Conservation (phyloP, 2,888 invertebrate genomes). For the Microdon myrmicae region DNA sequence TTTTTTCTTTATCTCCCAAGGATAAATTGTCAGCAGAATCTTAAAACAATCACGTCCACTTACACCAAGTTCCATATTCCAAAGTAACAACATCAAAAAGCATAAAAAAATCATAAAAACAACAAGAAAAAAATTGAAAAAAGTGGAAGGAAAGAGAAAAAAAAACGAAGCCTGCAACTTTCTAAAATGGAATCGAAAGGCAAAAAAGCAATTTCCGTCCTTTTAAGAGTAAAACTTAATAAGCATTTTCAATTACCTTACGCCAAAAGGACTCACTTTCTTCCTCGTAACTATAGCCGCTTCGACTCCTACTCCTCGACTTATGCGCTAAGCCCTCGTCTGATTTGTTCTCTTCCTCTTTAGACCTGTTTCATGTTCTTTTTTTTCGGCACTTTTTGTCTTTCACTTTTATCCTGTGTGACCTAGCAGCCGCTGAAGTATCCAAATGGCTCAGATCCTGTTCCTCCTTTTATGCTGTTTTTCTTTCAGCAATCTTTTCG, state of each 20-base stretch:
- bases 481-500: constrained; percentile 6
- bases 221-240: constrained; percentile 54
- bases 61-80: no score
- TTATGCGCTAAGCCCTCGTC: constrained; percentile 26
- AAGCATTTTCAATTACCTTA: constrained; percentile 54
- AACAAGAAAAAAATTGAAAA: constrained; percentile 1
- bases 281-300: background rate
- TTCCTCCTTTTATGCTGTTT: background rate
- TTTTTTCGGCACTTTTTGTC: constrained; percentile 9
- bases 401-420: constrained; percentile 24
- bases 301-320: background rate
- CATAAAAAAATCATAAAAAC: no score
- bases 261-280: constrained; percentile 39
- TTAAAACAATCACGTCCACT: no score
- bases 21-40: constrained; percentile 29
- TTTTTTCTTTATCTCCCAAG: constrained; percentile 18
- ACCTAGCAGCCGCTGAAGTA: constrained; percentile 45
- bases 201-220: constrained; percentile 53
- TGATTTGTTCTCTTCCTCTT: constrained; percentile 26
- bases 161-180: background rate
- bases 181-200: constrained; percentile 8
- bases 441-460: constrained; percentile 34
- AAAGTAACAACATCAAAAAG: no score
- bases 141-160: background rate
- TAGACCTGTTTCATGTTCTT: background rate